A percentile compares a stretch with the other conserved stretches of the same genome.
These are phyloP conservation scores for Scylla paramamosain DNA, from an alignment of 1,140 invertebrate genomes.

Conservation along the genomic window DNA sequence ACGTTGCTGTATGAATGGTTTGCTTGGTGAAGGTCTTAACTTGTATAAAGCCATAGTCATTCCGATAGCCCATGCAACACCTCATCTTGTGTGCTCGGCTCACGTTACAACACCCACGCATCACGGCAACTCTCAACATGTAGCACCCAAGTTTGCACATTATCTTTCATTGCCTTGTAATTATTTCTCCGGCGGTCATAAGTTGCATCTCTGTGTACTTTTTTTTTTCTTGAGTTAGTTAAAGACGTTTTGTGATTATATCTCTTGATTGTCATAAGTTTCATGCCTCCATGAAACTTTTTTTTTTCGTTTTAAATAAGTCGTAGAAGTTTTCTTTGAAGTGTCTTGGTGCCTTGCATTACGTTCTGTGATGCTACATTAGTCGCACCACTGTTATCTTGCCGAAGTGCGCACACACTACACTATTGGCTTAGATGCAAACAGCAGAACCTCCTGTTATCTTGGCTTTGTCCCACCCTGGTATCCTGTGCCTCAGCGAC, in stretches of 20 bases:
- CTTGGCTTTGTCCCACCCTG: not conserved
- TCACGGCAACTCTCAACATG: not conserved
- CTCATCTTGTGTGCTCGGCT: not conserved
- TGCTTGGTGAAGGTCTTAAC: not conserved
- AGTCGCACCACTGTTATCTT: not conserved
- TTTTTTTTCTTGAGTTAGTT: not conserved
- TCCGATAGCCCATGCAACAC: not conserved
- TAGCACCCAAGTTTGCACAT: not conserved
- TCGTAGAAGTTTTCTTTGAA: too few relatives aligned
- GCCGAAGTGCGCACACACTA: not conserved
- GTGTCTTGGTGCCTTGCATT: not conserved
- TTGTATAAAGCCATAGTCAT: not conserved
- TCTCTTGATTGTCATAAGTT: too few relatives aligned
- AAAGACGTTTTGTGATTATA: too few relatives aligned
- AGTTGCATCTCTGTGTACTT: not conserved
- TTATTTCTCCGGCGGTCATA: not conserved
- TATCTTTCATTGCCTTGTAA: not conserved
- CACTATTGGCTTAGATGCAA: not conserved
- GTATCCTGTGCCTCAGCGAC: not conserved
- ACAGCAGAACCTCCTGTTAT: not conserved
- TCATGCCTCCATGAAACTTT: too few relatives aligned
- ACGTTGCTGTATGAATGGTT: not conserved
- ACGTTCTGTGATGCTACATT: not conserved
- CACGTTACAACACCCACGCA: not conserved
- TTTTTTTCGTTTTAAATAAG: too few relatives aligned